Base-by-base conservation (phyloP, 2,888 invertebrate species). In the Cryptocephalus moraei region DNA sequence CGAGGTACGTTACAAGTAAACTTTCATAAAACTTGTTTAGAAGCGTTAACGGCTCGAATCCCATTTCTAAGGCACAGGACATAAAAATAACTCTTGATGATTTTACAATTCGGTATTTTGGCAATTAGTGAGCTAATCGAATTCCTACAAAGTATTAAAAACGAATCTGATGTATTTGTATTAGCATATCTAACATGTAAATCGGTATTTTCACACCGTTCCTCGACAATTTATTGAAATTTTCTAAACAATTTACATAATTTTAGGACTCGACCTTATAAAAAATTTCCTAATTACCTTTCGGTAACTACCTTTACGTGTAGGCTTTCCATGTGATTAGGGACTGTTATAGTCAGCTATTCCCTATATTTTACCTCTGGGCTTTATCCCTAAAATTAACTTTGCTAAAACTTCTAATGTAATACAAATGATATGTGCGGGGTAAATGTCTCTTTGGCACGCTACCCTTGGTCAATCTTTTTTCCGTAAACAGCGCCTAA, bases 301-400 rank as follows among this genome's bases (percentile, higher is more conserved):
- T 34, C 43, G 39, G 51, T 54, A 52, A 52, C 52, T 50, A 46
- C 52, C 49, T 42, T 54, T 45, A 54, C 54, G 54, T 53, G 55
- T 50, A 46, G 43, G 45, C 34, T 13, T 39, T 39, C 46, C 43
- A 34, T 51, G 49, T 48, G 56, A 52, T 56, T 54, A 52, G 47
- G 49, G 52, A 51, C 41, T 52, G 22, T 51, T 53, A 56, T 56
- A 51, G 52, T 45, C 49, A 45, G 50, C 52, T 52, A 56, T 56
- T 54, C 49, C 43, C 48, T 49, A 47, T 46, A 52, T 54, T 22
- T 57, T 53, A 52, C 54, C 47, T 49, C 47, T 45, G 22, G 49
- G 55, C 48, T 55, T 53, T 51, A 54, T 55, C 51, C 56, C 54
- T 49, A 45, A 54, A 59, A 59, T 58, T 58, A 56, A 14, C 50